phyloP scores from a whole-genome alignment of 2,113 vertebrate genomes.

The Pseudorasbora parva region DNA sequence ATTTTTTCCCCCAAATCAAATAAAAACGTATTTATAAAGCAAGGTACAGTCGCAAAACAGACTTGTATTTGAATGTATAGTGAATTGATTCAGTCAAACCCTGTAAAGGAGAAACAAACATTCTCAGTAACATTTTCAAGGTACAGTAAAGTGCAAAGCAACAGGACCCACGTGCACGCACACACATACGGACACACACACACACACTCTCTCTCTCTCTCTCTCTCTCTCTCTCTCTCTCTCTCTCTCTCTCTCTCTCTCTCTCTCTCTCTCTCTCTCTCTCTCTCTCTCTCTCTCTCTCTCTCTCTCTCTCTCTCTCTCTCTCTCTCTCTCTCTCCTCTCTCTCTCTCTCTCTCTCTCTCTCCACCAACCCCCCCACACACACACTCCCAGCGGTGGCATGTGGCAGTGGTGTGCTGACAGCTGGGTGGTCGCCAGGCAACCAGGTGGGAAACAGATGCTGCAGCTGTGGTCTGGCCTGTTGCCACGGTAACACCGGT shows the following conservation, averaged over 20 bases:
- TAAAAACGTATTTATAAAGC: neutral
- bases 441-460: slow-evolving; percentile 74
- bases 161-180: neutral
- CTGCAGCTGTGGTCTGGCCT: slow-evolving; percentile 69
- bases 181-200: neutral
- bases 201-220: too few relatives aligned
- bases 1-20: neutral
- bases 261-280: too few relatives aligned
- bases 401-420: slow-evolving; percentile 63
- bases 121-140: neutral
- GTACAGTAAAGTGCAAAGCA: neutral
- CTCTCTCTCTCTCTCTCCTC: too few relatives aligned
- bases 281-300: too few relatives aligned
- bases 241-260: too few relatives aligned
- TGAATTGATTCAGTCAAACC: neutral
- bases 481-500: slow-evolving; percentile 69
- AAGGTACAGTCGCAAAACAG: neutral
- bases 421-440: slow-evolving; percentile 68
- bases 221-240: too few relatives aligned
- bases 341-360: too few relatives aligned
- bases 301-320: too few relatives aligned
- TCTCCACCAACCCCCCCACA: too few relatives aligned
- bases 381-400: slow-evolving; percentile 37
- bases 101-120: neutral
- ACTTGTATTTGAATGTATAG: neutral